Percentiles rank a stretch among this genome's conserved stretches.
Conservation (phyloP, 2,797 vertebrate genomes). For the Sylvia borin region DNA sequence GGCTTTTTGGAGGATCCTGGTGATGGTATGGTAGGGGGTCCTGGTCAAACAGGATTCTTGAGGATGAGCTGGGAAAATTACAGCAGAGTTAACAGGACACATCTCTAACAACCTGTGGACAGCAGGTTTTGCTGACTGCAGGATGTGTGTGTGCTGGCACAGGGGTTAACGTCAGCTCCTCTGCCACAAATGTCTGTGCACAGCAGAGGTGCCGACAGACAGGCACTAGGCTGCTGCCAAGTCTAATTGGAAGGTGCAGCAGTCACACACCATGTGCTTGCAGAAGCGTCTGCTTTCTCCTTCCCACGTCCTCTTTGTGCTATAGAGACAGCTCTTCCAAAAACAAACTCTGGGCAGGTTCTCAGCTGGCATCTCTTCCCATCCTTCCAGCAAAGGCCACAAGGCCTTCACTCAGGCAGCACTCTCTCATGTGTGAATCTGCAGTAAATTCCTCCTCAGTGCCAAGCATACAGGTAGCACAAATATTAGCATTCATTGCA, state of each 20-base stretch:
- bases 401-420: neutral
- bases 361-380: neutral
- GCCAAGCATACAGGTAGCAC: neutral
- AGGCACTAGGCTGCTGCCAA: constrained; percentile 3
- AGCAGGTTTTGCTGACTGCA: neutral
- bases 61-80: neutral
- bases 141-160: fast-evolving
- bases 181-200: neutral
- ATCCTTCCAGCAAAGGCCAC: neutral
- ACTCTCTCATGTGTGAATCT: neutral
- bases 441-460: neutral
- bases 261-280: neutral
- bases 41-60: neutral
- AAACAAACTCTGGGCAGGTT: neutral
- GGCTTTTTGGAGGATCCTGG: neutral
- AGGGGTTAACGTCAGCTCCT: neutral
- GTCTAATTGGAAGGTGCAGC: constrained; percentile 1
- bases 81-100: neutral
- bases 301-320: neutral
- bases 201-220: neutral
- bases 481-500: neutral
- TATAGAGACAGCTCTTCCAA: neutral
- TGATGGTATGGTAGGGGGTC: neutral
- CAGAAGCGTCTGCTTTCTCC: neutral
- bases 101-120: neutral